Percentiles rank a stretch among this genome's conserved stretches.
phyloP scores from a whole-genome alignment of 2,797 vertebrate species.

The Arctocebus calabarensis region DNA sequence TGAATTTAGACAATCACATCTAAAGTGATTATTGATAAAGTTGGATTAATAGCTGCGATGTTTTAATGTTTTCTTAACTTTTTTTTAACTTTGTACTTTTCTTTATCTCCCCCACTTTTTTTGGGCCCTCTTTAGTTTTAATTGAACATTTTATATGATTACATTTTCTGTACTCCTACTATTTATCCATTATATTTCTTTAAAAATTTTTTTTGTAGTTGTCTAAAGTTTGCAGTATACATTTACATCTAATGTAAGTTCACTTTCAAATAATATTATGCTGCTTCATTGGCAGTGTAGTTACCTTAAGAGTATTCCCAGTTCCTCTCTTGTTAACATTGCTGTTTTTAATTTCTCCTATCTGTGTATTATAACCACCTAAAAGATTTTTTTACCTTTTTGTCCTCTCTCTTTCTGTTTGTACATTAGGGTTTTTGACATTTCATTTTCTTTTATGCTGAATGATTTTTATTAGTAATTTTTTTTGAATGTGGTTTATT shows the following conservation, averaged over 20 bases:
- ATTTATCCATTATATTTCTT: not conserved
- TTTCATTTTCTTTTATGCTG: not conserved
- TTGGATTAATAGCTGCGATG: not conserved
- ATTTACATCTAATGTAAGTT: not conserved
- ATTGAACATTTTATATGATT: not conserved
- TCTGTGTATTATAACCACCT: not conserved
- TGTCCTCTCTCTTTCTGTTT: not conserved
- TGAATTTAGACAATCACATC: not conserved
- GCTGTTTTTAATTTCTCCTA: not conserved
- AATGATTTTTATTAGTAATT: not conserved
- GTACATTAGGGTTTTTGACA: not conserved
- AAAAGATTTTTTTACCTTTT: slow-evolving; percentile 9
- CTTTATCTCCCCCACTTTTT: not conserved
- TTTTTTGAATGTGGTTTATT: not conserved
- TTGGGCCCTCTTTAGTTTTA: slow-evolving; percentile 2
- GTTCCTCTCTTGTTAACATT: not conserved
- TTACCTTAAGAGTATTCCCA: not conserved
- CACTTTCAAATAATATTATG: not conserved
- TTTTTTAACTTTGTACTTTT: not conserved
- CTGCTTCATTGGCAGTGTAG: not conserved
- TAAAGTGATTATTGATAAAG: slow-evolving; percentile 32
- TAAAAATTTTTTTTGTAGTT: not conserved
- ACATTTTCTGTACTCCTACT: not conserved
- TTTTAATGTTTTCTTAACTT: not conserved
- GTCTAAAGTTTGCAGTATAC: not conserved